Evolutionary conservation across 1,140 invertebrate genomes (phyloP).

Genomic region (Panagrolaimus sp.): DNA sequence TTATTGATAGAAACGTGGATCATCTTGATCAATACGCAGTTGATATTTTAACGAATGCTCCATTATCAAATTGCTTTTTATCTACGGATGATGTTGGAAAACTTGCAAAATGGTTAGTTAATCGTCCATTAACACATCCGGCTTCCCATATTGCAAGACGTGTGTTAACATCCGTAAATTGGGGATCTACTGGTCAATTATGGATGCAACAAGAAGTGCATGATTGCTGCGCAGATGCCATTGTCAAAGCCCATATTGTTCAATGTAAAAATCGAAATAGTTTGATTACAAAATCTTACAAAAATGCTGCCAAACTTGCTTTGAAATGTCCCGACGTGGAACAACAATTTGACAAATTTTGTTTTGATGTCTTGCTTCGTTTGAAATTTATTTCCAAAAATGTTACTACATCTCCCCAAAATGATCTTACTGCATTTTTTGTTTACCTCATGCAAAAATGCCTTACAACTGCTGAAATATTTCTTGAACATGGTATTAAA

Average conservation of each 20-base stretch:
- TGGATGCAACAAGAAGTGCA: conserved; percentile 20
- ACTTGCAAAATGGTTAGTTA: conserved; percentile 42
- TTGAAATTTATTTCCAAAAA: conserved; percentile 26
- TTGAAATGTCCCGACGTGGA: conserved; percentile 40
- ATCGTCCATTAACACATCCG: conserved; percentile 31
- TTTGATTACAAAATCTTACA: conserved; percentile 40
- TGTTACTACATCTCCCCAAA: conserved; percentile 30
- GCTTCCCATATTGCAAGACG: conserved; percentile 32
- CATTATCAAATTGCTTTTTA: conserved; percentile 30
- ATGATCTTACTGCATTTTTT: conserved; percentile 46
- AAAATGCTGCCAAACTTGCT: conserved; percentile 38
- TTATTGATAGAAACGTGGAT: conserved; percentile 39
- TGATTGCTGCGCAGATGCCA: conserved; percentile 26
- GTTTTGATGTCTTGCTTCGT: conserved; percentile 39
- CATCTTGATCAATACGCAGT: conserved; percentile 44
- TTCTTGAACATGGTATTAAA: conserved; percentile 33
- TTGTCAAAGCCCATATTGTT: conserved; percentile 42
- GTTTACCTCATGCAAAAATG: conserved; percentile 37
- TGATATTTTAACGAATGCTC: conserved; percentile 37
- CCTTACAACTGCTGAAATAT: conserved; percentile 34
- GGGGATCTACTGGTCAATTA: conserved; percentile 23
- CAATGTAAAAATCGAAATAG: conserved; percentile 42
- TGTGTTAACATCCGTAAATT: conserved; percentile 36
- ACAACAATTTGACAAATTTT: conserved; percentile 43
- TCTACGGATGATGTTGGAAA: conserved; percentile 31